These are phyloP conservation scores for Entomobrya proxima DNA, from an alignment of 2,888 invertebrate species.

Conservation along the genomic window DNA sequence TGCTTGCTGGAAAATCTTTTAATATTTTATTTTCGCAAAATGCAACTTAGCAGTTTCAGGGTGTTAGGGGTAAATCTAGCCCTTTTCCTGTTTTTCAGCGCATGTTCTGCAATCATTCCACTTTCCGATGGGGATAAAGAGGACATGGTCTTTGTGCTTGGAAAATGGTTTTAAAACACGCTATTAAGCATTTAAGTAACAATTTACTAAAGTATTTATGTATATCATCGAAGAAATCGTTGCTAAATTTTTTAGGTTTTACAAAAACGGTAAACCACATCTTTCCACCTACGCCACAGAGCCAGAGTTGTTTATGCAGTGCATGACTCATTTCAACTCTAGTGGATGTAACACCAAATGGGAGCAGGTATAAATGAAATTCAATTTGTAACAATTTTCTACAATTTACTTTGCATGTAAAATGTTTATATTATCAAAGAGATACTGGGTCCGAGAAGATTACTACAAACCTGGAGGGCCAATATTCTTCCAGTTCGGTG, in stretches of 20 bases:
- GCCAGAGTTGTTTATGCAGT: slow-evolving; percentile 43
- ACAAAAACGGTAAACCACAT: slow-evolving; percentile 43
- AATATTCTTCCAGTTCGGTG: slow-evolving; percentile 64
- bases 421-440: not conserved
- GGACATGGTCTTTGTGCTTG: slow-evolving; percentile 36
- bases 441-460: slow-evolving; percentile 55
- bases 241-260: too few relatives aligned
- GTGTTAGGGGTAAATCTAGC: not conserved
- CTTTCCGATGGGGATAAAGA: not conserved
- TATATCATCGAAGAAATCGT: too few relatives aligned
- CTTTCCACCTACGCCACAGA: slow-evolving; percentile 1
- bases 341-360: slow-evolving; percentile 55
- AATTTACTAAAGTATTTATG: too few relatives aligned
- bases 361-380: slow-evolving; percentile 40
- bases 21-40: not conserved
- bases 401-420: not conserved
- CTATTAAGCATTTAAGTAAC: too few relatives aligned
- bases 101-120: not conserved
- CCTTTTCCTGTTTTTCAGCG: not conserved
- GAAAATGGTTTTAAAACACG: slow-evolving; percentile 51
- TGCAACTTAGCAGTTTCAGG: not conserved
- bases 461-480: slow-evolving; percentile 53
- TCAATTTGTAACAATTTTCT: not conserved
- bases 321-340: slow-evolving; percentile 49
- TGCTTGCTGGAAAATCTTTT: too few relatives aligned